Evolutionary conservation across 2,113 vertebrate genomes (phyloP).

Genomic region (Ochotona curzoniae): DNA sequence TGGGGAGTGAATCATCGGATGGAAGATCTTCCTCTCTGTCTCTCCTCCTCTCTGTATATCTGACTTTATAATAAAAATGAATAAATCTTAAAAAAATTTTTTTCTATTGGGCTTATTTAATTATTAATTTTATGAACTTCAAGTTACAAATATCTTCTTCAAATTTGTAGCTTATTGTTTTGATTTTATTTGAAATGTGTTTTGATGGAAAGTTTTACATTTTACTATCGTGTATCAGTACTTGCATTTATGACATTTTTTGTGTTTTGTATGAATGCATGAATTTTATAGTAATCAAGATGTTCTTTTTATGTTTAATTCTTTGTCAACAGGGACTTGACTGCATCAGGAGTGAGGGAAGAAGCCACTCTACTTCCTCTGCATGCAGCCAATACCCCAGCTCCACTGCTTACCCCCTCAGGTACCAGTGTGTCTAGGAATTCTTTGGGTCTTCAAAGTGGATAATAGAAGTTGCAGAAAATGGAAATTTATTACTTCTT

Average conservation of each 20-base stretch:
- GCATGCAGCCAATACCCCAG: not conserved
- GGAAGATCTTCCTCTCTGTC: too few species aligned
- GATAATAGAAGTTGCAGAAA: not conserved
- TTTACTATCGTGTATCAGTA: not conserved
- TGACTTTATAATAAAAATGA: too few species aligned
- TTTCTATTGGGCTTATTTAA: not conserved
- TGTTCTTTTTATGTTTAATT: not conserved
- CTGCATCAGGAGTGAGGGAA: not conserved
- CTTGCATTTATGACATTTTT: conserved; percentile 18
- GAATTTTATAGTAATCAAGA: not conserved
- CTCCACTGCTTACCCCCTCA: not conserved
- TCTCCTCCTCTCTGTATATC: too few species aligned
- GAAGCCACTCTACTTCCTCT: conserved; percentile 18
- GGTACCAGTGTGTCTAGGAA: not conserved
- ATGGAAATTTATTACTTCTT: conserved; percentile 18
- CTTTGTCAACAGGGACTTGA: not conserved
- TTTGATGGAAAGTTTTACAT: conserved; percentile 43
- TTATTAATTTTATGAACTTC: conserved; percentile 21
- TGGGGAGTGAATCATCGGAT: too few species aligned
- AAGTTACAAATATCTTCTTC: not conserved
- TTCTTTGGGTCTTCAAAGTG: not conserved
- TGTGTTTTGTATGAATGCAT: conserved; percentile 19
- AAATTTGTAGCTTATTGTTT: not conserved
- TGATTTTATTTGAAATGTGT: conserved; percentile 31
- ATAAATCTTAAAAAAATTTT: too few species aligned